Evolutionary conservation across 2,888 invertebrate genomes (phyloP).

Genomic region (Meliscaeva auricollis): DNA sequence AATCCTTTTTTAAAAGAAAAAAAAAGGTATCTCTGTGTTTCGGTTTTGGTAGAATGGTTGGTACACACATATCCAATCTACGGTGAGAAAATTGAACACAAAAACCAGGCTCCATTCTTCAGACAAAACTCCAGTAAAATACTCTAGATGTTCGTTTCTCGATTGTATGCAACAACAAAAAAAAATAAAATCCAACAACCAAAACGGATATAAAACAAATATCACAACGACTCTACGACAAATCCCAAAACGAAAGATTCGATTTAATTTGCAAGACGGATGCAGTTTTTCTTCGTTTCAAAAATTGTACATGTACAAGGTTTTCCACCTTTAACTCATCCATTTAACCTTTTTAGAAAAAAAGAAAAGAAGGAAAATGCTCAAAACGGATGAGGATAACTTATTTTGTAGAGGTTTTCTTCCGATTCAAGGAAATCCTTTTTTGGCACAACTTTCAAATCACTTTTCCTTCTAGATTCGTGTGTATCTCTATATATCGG

Average conservation of each 20-base stretch:
- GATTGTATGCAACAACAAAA: conserved; percentile 5
- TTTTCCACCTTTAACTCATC: conserved; percentile 7
- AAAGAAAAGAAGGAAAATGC: not conserved
- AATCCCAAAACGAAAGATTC: conserved; percentile 68
- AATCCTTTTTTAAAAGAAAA: conserved; percentile 55
- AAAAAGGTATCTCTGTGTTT: conserved; percentile 50
- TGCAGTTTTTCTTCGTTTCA: conserved; percentile 41
- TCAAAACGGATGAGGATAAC: conserved; percentile 40
- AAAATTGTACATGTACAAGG: not conserved
- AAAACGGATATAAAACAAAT: conserved; percentile 49
- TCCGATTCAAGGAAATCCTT: conserved; percentile 49
- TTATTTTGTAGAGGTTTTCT: conserved; percentile 69
- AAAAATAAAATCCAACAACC: conserved; percentile 14
- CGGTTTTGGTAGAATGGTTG: conserved; percentile 1
- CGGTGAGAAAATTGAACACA: conserved; percentile 4
- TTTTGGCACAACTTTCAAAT: conserved; percentile 65
- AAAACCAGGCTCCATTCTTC: not conserved
- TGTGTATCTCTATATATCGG: conserved; percentile 16
- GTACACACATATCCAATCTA: conserved; percentile 41
- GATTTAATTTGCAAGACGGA: conserved; percentile 71
- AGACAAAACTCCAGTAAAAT: too few species aligned
- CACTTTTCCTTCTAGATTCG: conserved; percentile 54
- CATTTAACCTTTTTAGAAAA: conserved; percentile 20
- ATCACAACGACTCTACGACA: conserved; percentile 44
- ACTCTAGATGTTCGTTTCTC: not conserved